phyloP scores from a whole-genome alignment of 2,113 vertebrate genomes.

The Tachuris rubrigastra region DNA sequence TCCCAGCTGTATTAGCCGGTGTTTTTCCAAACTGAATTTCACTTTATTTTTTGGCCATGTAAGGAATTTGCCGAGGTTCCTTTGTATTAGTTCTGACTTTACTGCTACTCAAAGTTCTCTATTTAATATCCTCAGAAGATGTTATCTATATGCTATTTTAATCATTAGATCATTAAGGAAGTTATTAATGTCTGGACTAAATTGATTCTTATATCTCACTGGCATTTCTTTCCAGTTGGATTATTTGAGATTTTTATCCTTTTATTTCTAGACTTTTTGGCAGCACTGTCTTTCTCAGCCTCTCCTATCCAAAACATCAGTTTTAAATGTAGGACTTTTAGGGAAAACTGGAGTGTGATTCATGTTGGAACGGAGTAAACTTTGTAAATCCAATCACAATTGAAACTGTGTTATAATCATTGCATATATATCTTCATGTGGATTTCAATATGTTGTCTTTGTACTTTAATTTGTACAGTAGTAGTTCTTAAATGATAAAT shows the following conservation, averaged over 20 bases:
- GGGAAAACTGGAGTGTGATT: not conserved
- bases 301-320: not conserved
- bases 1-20: not conserved
- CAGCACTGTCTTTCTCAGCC: not conserved
- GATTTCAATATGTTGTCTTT: not conserved
- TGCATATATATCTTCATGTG: not conserved
- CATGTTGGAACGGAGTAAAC: not conserved
- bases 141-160: slow-evolving; percentile 48
- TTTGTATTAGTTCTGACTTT: slow-evolving; percentile 31
- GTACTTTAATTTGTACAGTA: slow-evolving; percentile 22
- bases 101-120: not conserved
- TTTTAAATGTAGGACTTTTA: not conserved
- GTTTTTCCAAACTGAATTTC: slow-evolving; percentile 25
- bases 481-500: slow-evolving; percentile 56
- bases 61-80: not conserved
- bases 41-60: not conserved
- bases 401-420: not conserved
- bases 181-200: slow-evolving; percentile 42
- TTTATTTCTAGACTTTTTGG: not conserved
- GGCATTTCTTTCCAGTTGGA: not conserved
- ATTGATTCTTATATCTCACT: not conserved
- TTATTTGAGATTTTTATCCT: not conserved
- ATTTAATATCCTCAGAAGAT: slow-evolving; percentile 36
- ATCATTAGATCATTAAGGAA: slow-evolving; percentile 49
- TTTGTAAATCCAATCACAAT: not conserved